Percentiles rank a stretch among this genome's conserved stretches.
Evolutionary conservation across 2,888 invertebrate genomes (phyloP).

Genomic region (Meteorus cinctellus): DNA sequence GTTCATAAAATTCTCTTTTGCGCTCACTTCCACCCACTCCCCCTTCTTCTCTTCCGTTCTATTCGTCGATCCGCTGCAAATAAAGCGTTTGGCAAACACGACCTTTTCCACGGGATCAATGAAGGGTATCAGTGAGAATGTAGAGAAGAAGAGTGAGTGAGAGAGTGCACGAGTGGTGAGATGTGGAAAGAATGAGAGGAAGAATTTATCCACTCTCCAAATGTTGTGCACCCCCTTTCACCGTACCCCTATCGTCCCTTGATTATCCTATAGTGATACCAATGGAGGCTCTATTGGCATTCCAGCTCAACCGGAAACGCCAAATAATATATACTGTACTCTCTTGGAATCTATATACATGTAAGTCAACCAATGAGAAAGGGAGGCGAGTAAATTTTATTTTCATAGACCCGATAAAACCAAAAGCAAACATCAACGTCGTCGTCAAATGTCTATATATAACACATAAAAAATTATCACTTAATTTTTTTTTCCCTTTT

Average conservation of each 20-base stretch:
- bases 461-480: slow-evolving; percentile 7
- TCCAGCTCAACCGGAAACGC: slow-evolving; percentile 26
- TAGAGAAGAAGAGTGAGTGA: not conserved
- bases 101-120: slow-evolving; percentile 29
- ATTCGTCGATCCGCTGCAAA: slow-evolving; percentile 30
- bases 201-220: slow-evolving; percentile 28
- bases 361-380: slow-evolving; percentile 19
- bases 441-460: not conserved
- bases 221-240: not conserved
- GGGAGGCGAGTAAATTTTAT: slow-evolving; percentile 6
- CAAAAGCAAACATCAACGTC: not conserved
- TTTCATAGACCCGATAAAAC: slow-evolving; percentile 19
- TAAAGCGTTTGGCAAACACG: slow-evolving; percentile 41
- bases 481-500: not conserved
- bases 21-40: not conserved
- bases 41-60: not conserved
- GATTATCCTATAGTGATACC: slow-evolving; percentile 32
- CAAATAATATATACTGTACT: slow-evolving; percentile 19
- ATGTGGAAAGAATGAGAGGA: slow-evolving; percentile 33
- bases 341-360: slow-evolving; percentile 15
- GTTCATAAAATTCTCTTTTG: not conserved
- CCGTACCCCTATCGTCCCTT: slow-evolving; percentile 4
- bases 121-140: not conserved
- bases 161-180: not conserved
- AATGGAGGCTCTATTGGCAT: slow-evolving; percentile 32